Evolutionary conservation across 2,888 invertebrate species (phyloP).

Genomic region (Antitype chi): DNA sequence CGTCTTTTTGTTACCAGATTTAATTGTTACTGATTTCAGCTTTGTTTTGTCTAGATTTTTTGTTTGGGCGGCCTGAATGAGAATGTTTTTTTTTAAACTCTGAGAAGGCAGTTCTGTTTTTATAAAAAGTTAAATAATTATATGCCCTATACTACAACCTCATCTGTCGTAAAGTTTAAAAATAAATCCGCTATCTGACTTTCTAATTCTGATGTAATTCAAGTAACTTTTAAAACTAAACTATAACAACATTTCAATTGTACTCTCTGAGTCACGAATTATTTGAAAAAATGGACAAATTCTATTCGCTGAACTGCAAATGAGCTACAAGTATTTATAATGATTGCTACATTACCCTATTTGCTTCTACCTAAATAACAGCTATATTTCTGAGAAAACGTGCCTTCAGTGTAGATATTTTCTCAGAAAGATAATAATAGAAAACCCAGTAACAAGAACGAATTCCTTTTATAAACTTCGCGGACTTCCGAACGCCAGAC

Average conservation of each 20-base stretch:
- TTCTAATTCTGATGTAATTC: background rate
- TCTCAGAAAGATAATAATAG: background rate
- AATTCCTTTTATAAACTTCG: constrained; percentile 12
- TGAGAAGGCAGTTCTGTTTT: background rate
- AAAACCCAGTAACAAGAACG: background rate
- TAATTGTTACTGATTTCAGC: constrained; percentile 56
- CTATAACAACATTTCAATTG: background rate
- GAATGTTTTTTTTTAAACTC: background rate
- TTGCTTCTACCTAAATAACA: background rate
- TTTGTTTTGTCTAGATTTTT: constrained; percentile 25
- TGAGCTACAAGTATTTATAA: background rate
- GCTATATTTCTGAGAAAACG: background rate
- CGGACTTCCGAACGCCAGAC: constrained; percentile 1
- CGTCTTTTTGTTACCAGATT: constrained; percentile 56
- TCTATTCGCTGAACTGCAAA: background rate
- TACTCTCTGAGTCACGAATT: background rate
- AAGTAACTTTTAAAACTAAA: background rate
- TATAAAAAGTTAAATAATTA: background rate
- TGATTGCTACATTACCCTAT: too few relatives aligned
- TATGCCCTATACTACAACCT: background rate
- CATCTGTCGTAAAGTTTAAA: background rate
- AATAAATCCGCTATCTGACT: background rate
- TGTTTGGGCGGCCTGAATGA: background rate
- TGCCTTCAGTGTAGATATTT: too few relatives aligned
- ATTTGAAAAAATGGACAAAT: background rate